These are phyloP conservation scores for Pelusios castaneus DNA, from an alignment of 2,113 vertebrate species.

Conservation along the genomic window DNA sequence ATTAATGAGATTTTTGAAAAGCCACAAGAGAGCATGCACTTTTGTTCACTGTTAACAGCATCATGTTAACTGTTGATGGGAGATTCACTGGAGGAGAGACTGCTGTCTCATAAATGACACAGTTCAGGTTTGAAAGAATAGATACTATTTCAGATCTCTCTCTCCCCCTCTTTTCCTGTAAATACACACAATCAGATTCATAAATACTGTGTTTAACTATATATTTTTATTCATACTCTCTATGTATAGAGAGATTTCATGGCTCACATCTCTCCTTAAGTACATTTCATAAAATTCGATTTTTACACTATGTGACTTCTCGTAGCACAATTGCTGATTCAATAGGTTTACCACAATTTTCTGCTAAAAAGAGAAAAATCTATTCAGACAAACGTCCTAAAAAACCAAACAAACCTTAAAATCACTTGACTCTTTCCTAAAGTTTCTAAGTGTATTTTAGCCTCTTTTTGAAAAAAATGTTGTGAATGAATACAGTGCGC, in stretches of 20 bases:
- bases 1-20: conserved; percentile 15
- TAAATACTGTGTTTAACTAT: not conserved
- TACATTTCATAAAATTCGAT: not conserved
- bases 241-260: not conserved
- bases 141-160: not conserved
- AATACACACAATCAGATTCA: not conserved
- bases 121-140: not conserved
- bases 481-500: not conserved
- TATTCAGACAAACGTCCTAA: not conserved
- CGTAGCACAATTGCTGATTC: not conserved
- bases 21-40: not conserved
- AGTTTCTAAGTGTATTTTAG: not conserved
- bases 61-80: conserved; percentile 25
- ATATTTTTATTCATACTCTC: not conserved
- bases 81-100: not conserved
- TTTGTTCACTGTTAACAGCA: rapidly evolving
- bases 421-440: not conserved
- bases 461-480: not conserved
- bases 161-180: not conserved
- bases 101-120: not conserved
- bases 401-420: not conserved
- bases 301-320: not conserved
- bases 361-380: not conserved
- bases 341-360: not conserved
- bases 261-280: not conserved